A percentile compares a stretch with the other conserved stretches of the same genome.
Evolutionary conservation across 2,113 vertebrate genomes (phyloP).

Genomic region (Melozone crissalis): DNA sequence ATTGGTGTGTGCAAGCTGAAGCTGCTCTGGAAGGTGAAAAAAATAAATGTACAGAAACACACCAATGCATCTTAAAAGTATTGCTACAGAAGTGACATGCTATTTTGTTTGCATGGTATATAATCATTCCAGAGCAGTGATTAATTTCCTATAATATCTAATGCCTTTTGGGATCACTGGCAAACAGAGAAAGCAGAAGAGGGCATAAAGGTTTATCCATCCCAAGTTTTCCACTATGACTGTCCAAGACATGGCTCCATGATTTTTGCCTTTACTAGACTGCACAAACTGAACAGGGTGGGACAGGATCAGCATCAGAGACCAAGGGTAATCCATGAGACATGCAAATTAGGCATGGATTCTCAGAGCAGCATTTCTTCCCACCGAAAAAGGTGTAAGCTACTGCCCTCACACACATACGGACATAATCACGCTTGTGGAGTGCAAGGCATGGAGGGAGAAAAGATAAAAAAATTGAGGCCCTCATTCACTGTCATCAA

Average conservation of each 20-base stretch:
- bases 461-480: not conserved
- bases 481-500: not conserved
- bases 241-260: rapidly evolving
- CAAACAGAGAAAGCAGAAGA: not conserved
- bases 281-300: not conserved
- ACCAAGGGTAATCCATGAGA: not conserved
- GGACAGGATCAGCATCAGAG: not conserved
- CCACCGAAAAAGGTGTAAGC: not conserved
- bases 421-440: not conserved
- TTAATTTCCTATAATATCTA: not conserved
- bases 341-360: not conserved
- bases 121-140: not conserved
- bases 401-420: not conserved
- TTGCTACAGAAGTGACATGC: not conserved
- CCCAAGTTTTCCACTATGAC: not conserved
- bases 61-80: not conserved
- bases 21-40: not conserved
- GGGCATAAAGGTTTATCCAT: not conserved
- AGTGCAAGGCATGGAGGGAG: not conserved
- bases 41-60: not conserved
- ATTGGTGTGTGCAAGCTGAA: not conserved
- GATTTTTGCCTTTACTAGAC: not conserved
- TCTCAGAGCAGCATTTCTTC: not conserved
- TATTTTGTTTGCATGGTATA: not conserved
- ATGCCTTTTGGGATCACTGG: not conserved